phyloP scores from a whole-genome alignment of 1,140 invertebrate species.

The Globodera ellingtonae region DNA sequence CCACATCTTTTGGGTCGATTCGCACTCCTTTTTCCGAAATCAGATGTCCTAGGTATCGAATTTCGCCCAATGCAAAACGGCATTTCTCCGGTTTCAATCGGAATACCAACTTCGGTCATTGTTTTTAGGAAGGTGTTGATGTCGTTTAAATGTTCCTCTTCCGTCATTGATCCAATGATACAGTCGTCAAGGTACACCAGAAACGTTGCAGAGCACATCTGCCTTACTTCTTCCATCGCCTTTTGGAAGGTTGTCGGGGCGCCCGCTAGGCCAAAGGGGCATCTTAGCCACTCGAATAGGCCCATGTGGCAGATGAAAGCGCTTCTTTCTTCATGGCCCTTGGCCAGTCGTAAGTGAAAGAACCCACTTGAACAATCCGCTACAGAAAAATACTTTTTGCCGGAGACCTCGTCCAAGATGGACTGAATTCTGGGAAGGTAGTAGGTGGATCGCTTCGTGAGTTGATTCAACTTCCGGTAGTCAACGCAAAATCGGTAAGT shows the following conservation, averaged over 20 bases:
- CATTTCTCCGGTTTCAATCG: conserved; percentile 29
- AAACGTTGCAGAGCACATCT: not conserved
- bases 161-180: not conserved
- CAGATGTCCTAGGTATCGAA: conserved; percentile 29
- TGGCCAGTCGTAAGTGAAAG: not conserved
- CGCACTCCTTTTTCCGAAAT: conserved; percentile 22
- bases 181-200: conserved; percentile 33
- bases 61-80: not conserved
- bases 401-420: not conserved
- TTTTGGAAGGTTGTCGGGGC: conserved; percentile 10
- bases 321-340: conserved; percentile 6
- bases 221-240: conserved; percentile 23
- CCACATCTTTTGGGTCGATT: conserved; percentile 10
- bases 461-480: conserved; percentile 14
- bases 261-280: conserved; percentile 10
- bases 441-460: not conserved
- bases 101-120: not conserved
- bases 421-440: not conserved
- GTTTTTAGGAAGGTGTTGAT: not conserved
- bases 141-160: conserved; percentile 9
- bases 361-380: not conserved
- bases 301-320: conserved; percentile 2
- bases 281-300: conserved; percentile 12
- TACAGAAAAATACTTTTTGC: conserved; percentile 1
- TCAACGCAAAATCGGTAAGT: conserved; percentile 28